phyloP scores from a whole-genome alignment of 1,140 invertebrate species.

The Tetramorium alpestre region DNA sequence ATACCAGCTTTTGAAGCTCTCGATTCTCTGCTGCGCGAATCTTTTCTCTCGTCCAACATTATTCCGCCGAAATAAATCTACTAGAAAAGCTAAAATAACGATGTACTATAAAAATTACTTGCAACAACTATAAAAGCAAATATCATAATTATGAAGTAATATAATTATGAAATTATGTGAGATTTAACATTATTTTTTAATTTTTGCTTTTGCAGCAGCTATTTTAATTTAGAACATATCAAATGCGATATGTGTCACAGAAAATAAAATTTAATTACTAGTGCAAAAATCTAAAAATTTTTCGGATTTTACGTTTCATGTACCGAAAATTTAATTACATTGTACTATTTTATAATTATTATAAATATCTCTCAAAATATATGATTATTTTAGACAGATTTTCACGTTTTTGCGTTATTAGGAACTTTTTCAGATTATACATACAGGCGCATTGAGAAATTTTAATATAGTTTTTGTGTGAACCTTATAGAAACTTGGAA shows the following conservation, averaged over 20 bases:
- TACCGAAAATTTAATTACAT: constrained; percentile 36
- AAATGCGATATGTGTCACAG: background rate
- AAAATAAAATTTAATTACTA: constrained; percentile 15
- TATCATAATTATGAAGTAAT: background rate
- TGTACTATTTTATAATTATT: background rate
- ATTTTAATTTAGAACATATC: background rate
- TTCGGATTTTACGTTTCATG: background rate
- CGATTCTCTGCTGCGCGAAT: constrained; percentile 6
- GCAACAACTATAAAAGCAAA: background rate
- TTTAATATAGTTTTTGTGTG: constrained; percentile 13
- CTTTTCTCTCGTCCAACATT: background rate
- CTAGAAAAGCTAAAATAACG: background rate
- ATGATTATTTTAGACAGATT: constrained; percentile 31
- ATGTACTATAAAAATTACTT: background rate
- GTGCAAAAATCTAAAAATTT: background rate
- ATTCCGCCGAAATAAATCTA: constrained; percentile 15
- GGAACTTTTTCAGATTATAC: constrained; percentile 8
- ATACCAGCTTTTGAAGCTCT: background rate
- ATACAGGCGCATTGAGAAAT: constrained; percentile 1
- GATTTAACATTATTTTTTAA: background rate
- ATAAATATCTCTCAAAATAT: background rate
- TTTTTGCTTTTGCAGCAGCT: background rate
- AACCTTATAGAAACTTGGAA: constrained; percentile 27
- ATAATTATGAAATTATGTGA: background rate
- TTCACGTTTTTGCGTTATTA: background rate